Conservation (phyloP, 2,888 invertebrate genomes). For the Euplexia lucipara region DNA sequence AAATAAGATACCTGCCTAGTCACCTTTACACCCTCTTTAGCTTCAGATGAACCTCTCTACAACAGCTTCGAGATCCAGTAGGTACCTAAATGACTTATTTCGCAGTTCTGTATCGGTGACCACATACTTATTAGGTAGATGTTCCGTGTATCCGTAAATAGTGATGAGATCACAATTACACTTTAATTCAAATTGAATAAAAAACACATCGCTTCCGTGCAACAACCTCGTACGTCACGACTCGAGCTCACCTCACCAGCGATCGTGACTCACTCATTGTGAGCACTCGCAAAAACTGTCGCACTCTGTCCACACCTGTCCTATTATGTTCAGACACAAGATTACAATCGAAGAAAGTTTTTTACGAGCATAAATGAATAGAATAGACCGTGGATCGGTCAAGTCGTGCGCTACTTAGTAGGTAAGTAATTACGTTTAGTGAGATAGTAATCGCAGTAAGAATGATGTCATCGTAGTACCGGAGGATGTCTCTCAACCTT, state of each 20-base stretch:
- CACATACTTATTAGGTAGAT: not conserved
- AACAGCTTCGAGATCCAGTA: too few species aligned
- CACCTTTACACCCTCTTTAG: too few species aligned
- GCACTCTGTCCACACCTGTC: not conserved
- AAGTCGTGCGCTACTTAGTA: conserved; percentile 16
- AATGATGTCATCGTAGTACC: not conserved
- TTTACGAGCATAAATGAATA: conserved; percentile 3
- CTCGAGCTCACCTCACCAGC: not conserved
- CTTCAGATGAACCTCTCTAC: too few species aligned
- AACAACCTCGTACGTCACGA: conserved; percentile 8
- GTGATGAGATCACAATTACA: not conserved
- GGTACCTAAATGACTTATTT: too few species aligned
- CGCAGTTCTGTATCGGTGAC: not conserved
- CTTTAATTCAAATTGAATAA: conserved; percentile 4
- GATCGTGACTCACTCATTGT: conserved; percentile 24
- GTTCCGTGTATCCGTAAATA: not conserved
- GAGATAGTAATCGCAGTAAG: not conserved
- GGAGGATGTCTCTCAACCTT: not conserved
- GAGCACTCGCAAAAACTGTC: not conserved
- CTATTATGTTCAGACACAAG: not conserved
- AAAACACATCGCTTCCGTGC: conserved; percentile 9
- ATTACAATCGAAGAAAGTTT: conserved; percentile 1
- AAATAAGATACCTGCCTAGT: too few species aligned
- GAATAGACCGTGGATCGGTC: conserved; percentile 3
- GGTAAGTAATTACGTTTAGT: not conserved